Percentiles rank a stretch among this genome's conserved stretches.
Conservation (phyloP, 2,797 vertebrate species). For the Sebastolobus alascanus region DNA sequence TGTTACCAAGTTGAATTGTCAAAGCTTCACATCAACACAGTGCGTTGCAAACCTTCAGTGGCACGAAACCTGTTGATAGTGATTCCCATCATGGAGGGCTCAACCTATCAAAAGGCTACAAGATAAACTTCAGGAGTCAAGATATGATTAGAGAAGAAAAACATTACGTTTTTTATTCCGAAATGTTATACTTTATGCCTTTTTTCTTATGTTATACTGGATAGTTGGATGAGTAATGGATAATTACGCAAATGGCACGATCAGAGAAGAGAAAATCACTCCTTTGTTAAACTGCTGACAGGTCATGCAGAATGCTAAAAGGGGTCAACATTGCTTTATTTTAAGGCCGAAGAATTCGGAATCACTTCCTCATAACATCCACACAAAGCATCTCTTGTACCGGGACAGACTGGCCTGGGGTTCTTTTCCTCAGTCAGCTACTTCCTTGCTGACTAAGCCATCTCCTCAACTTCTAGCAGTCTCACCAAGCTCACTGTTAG, state of each 20-base stretch:
- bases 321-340: neutral
- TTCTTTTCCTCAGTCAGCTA: conserved; percentile 26
- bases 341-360: conserved; percentile 18
- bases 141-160: neutral
- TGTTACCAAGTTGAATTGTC: neutral
- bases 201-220: neutral
- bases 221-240: neutral
- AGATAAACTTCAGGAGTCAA: neutral
- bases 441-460: conserved; percentile 19
- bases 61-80: neutral
- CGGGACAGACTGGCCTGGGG: conserved; percentile 5
- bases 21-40: neutral
- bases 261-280: conserved; percentile 4
- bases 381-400: conserved; percentile 10
- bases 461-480: conserved; percentile 14
- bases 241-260: neutral
- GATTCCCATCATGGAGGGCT: neutral
- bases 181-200: neutral
- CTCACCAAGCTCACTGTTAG: conserved; percentile 23
- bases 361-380: conserved; percentile 6
- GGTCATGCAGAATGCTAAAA: neutral
- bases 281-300: neutral
- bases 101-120: neutral
- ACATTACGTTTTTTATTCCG: neutral
- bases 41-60: neutral